Evolutionary conservation across 2,888 invertebrate species (phyloP).

Genomic region (Augiades crinisus): DNA sequence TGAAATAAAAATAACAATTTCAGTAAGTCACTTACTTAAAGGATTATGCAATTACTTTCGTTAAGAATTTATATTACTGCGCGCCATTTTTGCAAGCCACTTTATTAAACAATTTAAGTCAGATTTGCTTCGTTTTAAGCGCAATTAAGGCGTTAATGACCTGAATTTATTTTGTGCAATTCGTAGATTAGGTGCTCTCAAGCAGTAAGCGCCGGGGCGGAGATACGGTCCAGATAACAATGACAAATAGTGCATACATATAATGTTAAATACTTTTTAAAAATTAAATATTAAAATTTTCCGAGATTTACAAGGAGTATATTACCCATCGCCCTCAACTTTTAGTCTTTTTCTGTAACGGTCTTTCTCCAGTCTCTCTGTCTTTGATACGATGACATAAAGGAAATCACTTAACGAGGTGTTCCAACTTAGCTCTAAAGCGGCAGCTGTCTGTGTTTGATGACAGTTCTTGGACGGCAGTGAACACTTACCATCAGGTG

Average conservation of each 20-base stretch:
- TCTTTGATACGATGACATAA: too few species aligned
- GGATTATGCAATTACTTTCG: neutral
- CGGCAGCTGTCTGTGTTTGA: too few species aligned
- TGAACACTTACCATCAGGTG: too few species aligned
- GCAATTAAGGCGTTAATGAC: constrained; percentile 2
- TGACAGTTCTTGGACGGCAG: too few species aligned
- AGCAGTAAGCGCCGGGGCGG: neutral
- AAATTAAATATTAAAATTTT: too few species aligned
- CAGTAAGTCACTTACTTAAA: neutral
- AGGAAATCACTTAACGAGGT: too few species aligned
- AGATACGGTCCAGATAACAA: neutral
- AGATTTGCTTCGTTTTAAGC: neutral
- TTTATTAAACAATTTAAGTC: neutral
- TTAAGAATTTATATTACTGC: neutral
- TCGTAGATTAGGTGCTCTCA: constrained; percentile 1
- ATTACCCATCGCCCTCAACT: too few species aligned
- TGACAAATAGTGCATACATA: neutral
- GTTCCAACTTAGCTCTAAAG: too few species aligned
- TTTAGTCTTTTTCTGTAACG: too few species aligned
- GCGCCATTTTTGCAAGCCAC: neutral
- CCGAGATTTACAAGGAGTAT: too few species aligned
- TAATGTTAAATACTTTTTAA: neutral
- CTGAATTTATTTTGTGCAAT: neutral
- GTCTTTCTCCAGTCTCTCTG: too few species aligned
- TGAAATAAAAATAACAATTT: too few species aligned